Conservation (phyloP, 2,888 invertebrate species). For the Mongoloraphidia duomilia region DNA sequence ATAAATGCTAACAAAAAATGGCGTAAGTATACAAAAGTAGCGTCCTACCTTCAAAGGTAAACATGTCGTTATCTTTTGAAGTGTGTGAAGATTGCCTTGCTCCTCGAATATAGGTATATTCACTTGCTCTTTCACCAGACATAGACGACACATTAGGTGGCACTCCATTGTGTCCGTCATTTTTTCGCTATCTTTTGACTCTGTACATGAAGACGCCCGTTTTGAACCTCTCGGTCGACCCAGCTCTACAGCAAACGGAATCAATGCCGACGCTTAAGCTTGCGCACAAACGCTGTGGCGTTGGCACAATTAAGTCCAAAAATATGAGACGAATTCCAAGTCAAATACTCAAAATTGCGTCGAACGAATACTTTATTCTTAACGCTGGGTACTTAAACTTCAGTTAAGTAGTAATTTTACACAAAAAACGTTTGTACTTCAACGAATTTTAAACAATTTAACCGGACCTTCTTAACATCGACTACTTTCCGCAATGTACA, state of each 20-base stretch:
- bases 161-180: constrained; percentile 28
- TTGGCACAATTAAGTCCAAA: too few relatives aligned
- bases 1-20: constrained; percentile 13
- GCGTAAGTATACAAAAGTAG: constrained; percentile 20
- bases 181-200: constrained; percentile 14
- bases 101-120: constrained; percentile 56
- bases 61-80: constrained; percentile 54
- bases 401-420: too few relatives aligned
- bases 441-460: too few relatives aligned
- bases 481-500: too few relatives aligned
- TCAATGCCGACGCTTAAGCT: not conserved
- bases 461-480: too few relatives aligned
- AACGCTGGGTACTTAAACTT: too few relatives aligned
- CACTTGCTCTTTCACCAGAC: constrained; percentile 35
- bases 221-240: not conserved
- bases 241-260: not conserved
- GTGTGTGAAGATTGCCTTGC: constrained; percentile 45
- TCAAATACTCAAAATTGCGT: too few relatives aligned
- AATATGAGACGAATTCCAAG: too few relatives aligned
- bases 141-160: constrained; percentile 29
- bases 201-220: not conserved
- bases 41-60: constrained; percentile 54
- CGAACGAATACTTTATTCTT: too few relatives aligned
- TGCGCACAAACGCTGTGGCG: not conserved
- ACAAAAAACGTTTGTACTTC: too few relatives aligned